These are phyloP conservation scores for Sapajus apella DNA, from an alignment of 2,113 vertebrate species.

Conservation along the genomic window DNA sequence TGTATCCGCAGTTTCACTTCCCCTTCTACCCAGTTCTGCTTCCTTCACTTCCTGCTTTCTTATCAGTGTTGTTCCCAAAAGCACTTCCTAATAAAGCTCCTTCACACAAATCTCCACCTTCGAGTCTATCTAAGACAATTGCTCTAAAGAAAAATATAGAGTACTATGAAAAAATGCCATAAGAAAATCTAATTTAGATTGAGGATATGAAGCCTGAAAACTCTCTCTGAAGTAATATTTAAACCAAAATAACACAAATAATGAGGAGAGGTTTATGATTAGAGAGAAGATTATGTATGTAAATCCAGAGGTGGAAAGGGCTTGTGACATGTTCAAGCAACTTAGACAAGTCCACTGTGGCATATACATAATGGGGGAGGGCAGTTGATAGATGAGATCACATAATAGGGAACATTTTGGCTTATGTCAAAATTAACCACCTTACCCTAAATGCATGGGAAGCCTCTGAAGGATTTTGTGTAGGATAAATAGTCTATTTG, in stretches of 20 bases:
- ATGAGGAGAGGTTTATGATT: background rate
- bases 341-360: background rate
- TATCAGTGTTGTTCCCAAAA: background rate
- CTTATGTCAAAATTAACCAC: background rate
- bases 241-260: background rate
- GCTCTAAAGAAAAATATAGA: background rate
- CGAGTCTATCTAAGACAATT: background rate
- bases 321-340: background rate
- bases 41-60: background rate
- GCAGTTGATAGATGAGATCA: background rate
- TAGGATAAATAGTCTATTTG: too few species aligned
- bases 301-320: background rate
- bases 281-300: background rate
- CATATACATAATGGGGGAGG: background rate
- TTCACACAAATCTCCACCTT: background rate
- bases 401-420: background rate
- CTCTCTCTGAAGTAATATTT: background rate
- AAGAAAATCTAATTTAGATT: background rate
- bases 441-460: background rate
- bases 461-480: background rate
- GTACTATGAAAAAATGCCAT: background rate
- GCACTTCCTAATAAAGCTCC: background rate
- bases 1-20: background rate
- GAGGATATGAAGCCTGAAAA: background rate
- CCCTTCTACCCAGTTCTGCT: background rate